These are phyloP conservation scores for Caenorhabditis sulstoni DNA, from an alignment of 2,888 invertebrate species.

Conservation along the genomic window DNA sequence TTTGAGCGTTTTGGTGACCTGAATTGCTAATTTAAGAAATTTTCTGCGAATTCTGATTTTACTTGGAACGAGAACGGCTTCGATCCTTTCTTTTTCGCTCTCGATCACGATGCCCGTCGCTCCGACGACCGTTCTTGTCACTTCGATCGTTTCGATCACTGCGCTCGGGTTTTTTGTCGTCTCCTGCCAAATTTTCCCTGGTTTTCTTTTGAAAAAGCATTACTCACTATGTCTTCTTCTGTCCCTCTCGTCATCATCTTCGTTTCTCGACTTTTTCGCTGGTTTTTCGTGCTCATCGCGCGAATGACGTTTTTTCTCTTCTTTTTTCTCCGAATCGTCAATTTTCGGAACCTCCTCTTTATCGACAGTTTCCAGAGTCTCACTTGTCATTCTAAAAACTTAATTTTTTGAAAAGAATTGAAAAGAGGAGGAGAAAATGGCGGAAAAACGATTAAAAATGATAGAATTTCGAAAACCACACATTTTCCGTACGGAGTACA, in stretches of 20 bases:
- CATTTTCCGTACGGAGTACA: too few relatives aligned
- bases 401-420: too few relatives aligned
- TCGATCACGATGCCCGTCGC: slow-evolving; percentile 29
- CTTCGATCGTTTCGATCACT: too few relatives aligned
- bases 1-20: slow-evolving; percentile 42
- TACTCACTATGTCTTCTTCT: slow-evolving; percentile 23
- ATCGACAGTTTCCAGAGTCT: neutral
- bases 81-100: slow-evolving; percentile 37
- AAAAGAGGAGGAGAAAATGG: too few relatives aligned
- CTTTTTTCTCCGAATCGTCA: neutral
- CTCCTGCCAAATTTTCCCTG: slow-evolving; percentile 35
- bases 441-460: too few relatives aligned
- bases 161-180: slow-evolving; percentile 23
- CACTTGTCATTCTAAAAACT: neutral
- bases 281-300: slow-evolving; percentile 6
- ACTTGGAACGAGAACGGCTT: slow-evolving; percentile 33
- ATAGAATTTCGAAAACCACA: too few relatives aligned
- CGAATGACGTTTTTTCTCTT: slow-evolving; percentile 5
- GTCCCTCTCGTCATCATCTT: slow-evolving; percentile 36
- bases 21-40: slow-evolving; percentile 21
- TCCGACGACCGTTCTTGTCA: slow-evolving; percentile 19
- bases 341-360: neutral
- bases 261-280: slow-evolving; percentile 12
- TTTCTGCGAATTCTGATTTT: neutral
- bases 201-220: neutral